Evolutionary conservation across 2,888 invertebrate genomes (phyloP).

Genomic region (Plagodis dolabraria): DNA sequence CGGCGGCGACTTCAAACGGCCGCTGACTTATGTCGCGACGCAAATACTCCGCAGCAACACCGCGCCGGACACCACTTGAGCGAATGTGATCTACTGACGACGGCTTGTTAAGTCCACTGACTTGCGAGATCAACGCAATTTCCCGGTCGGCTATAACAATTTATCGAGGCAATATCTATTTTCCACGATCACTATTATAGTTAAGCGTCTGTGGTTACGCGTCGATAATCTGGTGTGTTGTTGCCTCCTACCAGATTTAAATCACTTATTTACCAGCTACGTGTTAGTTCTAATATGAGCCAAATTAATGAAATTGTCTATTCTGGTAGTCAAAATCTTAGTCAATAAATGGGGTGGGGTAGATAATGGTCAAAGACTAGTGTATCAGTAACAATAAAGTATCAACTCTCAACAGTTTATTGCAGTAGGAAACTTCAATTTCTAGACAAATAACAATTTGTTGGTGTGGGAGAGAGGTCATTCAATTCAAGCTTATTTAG

Average conservation of each 20-base stretch:
- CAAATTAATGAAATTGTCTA: no score
- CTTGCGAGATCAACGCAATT: constrained; percentile 34
- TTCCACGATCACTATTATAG: constrained; percentile 14
- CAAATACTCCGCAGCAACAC: constrained; percentile 43
- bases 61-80: constrained; percentile 25
- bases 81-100: constrained; percentile 7
- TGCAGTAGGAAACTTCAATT: constrained; percentile 11
- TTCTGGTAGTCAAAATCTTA: no score
- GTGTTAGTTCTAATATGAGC: no score
- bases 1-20: constrained; percentile 71
- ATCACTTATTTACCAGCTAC: no score
- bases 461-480: constrained; percentile 29
- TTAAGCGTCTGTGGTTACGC: constrained; percentile 1
- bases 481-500: constrained; percentile 19
- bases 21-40: constrained; percentile 58
- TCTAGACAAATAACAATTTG: constrained; percentile 14
- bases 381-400: neutral
- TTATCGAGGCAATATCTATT: constrained; percentile 26
- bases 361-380: no score
- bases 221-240: constrained; percentile 1
- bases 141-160: constrained; percentile 22
- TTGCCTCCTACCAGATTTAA: no score
- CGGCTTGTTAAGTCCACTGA: constrained; percentile 39
- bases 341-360: no score
- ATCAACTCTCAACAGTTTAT: constrained; percentile 12